Evolutionary conservation across 1,140 invertebrate genomes (phyloP), one percentile per base, ranked within the genome.

Genomic region (Chrysoperla carnea): DNA sequence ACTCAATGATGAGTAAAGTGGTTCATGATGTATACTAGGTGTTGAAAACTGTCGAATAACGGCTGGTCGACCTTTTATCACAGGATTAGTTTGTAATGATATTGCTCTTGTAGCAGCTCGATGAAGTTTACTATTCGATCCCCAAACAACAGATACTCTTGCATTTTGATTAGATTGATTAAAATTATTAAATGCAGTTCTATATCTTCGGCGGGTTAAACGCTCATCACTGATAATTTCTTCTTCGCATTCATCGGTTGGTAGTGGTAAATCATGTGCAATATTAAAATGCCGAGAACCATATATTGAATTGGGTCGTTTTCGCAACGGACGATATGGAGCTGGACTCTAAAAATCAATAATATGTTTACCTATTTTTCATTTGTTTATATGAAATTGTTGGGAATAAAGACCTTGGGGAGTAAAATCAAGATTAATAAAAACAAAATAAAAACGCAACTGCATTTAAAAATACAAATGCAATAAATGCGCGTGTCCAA

Each of bases 241-340:
- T 8, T 49, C 55, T 31, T 64, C 64, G 47, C 70, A 75, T 48
- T 76, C 73, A 42, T 77, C 74, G 7, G 66, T 69, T 3, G 73
- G 69, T 11, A 76, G 52, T 8, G 69, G 68, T 17, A 75, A 60
- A 49, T 76, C 73, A 45, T 75, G 72, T 13, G 70, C 68, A 35
- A 23, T 23, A 23, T 23, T 23, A 23, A 76, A 61, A 49, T 76
- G 73, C 14, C 69, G 60, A 1, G 70, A 74, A 0, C 69, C 67
- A 17, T 63, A 69, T 17, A 69, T 33, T 37, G 29, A 40, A n/a
- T 13, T 36, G 37, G 50, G 42, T 29, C 44, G 44, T 40, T 50
- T 47, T 39, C 57, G 53, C n/a, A 63, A 56, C 13, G 57, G 5
- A 62, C 54, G 40, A 65, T 60, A 6, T 40, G 36, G 37, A 54